Evolutionary conservation across 2,797 vertebrate species (phyloP).

Genomic region (Margarornis squamiger): DNA sequence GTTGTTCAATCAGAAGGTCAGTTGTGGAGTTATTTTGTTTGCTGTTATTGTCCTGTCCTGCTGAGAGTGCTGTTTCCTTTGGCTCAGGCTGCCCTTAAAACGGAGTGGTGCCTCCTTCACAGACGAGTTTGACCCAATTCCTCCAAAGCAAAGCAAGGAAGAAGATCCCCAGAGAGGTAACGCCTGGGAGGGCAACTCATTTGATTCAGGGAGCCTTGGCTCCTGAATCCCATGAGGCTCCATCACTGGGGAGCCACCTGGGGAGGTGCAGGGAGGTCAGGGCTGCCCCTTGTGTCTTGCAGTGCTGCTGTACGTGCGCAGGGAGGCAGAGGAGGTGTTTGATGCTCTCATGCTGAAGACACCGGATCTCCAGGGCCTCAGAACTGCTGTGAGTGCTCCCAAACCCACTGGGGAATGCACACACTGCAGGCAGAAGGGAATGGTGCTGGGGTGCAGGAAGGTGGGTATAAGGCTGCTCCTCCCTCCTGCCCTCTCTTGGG

Average conservation of each 20-base stretch:
- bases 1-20: neutral
- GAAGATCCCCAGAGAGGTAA: constrained; percentile 91
- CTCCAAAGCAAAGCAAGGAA: constrained; percentile 82
- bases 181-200: neutral
- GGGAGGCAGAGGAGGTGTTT: constrained; percentile 89
- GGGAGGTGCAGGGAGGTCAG: accelerated
- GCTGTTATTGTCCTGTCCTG: neutral
- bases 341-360: constrained; percentile 95
- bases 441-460: neutral
- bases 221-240: accelerated
- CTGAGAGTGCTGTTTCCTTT: neutral
- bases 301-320: constrained; percentile 93
- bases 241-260: accelerated
- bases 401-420: neutral
- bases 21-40: neutral
- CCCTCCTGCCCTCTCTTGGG: neutral
- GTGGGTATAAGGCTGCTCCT: neutral
- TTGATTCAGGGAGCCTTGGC: neutral
- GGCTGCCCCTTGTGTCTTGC: neutral
- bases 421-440: neutral
- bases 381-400: constrained; percentile 86
- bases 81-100: constrained; percentile 83
- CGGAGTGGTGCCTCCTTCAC: constrained; percentile 80
- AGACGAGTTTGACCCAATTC: constrained; percentile 77
- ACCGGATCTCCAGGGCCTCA: constrained; percentile 89